Base-by-base conservation (phyloP, 2,888 invertebrate genomes). In the Drosophila aldrichi region DNA sequence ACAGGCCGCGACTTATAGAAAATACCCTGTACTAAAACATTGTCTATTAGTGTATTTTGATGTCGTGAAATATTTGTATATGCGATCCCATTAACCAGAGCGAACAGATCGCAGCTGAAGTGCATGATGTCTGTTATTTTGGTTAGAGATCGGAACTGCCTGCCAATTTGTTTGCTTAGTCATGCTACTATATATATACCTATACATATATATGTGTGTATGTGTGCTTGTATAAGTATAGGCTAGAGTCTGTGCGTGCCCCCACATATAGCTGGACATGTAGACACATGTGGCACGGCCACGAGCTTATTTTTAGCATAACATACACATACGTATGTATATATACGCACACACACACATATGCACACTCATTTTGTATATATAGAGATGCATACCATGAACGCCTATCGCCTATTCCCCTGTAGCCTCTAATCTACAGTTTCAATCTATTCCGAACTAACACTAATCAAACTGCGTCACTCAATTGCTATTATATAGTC, bases 81-180 rank as follows among this genome's bases (percentile, higher is more conserved):
- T 29, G 18, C 36, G 46, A 46, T 54, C 25, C 46, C 40, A 25
- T 36, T 38, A 10, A 38, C 51, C 38, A 58, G 51, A 52, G 32
- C 51, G 52, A 36, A 41, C 22, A 49, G 49, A 60, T 34, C 44
- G 43, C 44, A 52, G 22, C 54, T 51, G 43, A 56, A 73, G 49
- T 76, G 68, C 78, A 76, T 77, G 68, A 68, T 52, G 62, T 46
- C 52, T 49, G 67, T 77, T 54, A 57, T 77, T 73, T 77, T 60
- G 59, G 55, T 64, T 25, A 68, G 67, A 61, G 67, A 64, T 65
- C 52, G 58, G 61, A 74, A 69, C 78, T 57, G 69, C 41, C 74
- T 69, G 76, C 79, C 79, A 77, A 77, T 77, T 77, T 77, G 86
- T 82, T 74, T 77, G 81, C 70, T 86, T 80, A 86, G 81, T 81